These are phyloP conservation scores for Drymodes brunneopygia DNA, from an alignment of 2,113 vertebrate genomes.

Conservation along the genomic window DNA sequence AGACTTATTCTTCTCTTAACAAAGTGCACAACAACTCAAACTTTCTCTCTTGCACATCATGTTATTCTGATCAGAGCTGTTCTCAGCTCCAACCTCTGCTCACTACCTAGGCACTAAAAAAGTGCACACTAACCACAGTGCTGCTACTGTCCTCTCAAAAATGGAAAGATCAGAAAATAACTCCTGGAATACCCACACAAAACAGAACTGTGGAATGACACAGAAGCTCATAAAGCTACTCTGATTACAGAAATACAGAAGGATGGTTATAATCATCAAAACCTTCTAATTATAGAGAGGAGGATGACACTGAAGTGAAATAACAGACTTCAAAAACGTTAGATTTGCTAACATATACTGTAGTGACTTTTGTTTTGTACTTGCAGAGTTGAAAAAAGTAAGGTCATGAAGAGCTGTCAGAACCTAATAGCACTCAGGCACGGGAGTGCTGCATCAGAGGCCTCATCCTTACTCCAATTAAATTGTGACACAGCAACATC, in stretches of 20 bases:
- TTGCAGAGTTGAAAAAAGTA: neutral
- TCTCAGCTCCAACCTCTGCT: neutral
- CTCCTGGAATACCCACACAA: neutral
- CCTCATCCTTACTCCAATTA: constrained; percentile 10
- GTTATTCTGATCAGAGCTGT: neutral
- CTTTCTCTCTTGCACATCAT: neutral
- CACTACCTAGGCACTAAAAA: neutral
- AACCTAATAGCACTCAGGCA: neutral
- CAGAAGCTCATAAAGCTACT: neutral
- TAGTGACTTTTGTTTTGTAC: neutral
- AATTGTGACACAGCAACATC: neutral
- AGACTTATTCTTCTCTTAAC: neutral
- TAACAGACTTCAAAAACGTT: neutral
- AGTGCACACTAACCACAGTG: neutral
- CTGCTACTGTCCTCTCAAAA: neutral
- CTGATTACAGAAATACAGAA: neutral
- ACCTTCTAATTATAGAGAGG: neutral
- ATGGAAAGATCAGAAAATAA: neutral
- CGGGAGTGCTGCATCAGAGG: neutral
- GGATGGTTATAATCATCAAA: neutral
- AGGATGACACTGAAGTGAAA: neutral
- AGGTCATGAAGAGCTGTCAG: neutral
- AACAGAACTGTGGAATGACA: neutral
- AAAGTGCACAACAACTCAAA: neutral
- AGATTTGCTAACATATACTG: neutral